Percentiles rank a stretch among this genome's conserved stretches.
Conservation (phyloP, 2,797 vertebrate species). For the Sciaenops ocellatus region DNA sequence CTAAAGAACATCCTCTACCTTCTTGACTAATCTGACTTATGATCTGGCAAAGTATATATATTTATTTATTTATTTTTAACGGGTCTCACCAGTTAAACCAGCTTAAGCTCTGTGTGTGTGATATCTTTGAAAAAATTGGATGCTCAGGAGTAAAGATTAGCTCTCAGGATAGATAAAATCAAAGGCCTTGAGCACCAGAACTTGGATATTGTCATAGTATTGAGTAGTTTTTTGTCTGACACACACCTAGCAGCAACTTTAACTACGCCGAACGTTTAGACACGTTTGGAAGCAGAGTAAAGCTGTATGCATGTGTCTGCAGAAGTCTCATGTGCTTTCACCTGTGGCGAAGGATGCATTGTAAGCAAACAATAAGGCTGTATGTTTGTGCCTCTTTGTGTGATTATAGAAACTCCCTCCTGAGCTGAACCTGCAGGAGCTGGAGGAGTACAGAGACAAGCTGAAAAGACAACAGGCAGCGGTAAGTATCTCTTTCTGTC, state of each 20-base stretch:
- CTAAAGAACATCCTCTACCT: slow-evolving; percentile 60
- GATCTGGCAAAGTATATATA: slow-evolving; percentile 53
- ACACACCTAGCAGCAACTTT: background rate
- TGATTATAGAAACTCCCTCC: slow-evolving; percentile 92
- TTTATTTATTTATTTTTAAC: slow-evolving; percentile 30
- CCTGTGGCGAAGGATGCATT: slow-evolving; percentile 18
- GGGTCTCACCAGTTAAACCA: slow-evolving; percentile 11
- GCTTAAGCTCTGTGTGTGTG: slow-evolving; percentile 11
- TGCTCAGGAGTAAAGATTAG: slow-evolving; percentile 39
- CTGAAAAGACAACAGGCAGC: slow-evolving; percentile 96
- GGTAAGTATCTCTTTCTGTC: slow-evolving; percentile 84
- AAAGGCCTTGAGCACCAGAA: slow-evolving; percentile 25
- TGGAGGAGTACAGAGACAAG: slow-evolving; percentile 96
- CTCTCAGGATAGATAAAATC: slow-evolving; percentile 40
- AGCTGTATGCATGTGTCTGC: background rate
- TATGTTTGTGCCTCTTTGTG: slow-evolving; percentile 59
- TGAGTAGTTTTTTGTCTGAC: slow-evolving; percentile 35
- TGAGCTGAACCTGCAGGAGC: slow-evolving; percentile 94
- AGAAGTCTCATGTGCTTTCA: background rate
- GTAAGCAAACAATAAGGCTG: slow-evolving; percentile 24
- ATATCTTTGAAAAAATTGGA: slow-evolving; percentile 35
- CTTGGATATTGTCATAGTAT: slow-evolving; percentile 18
- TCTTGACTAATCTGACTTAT: slow-evolving; percentile 65
- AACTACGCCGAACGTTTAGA: background rate
- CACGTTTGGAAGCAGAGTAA: background rate